Percentiles rank a stretch among this genome's conserved stretches.
Conservation (phyloP, 2,797 vertebrate genomes). For the Melanotaenia nigrans region DNA sequence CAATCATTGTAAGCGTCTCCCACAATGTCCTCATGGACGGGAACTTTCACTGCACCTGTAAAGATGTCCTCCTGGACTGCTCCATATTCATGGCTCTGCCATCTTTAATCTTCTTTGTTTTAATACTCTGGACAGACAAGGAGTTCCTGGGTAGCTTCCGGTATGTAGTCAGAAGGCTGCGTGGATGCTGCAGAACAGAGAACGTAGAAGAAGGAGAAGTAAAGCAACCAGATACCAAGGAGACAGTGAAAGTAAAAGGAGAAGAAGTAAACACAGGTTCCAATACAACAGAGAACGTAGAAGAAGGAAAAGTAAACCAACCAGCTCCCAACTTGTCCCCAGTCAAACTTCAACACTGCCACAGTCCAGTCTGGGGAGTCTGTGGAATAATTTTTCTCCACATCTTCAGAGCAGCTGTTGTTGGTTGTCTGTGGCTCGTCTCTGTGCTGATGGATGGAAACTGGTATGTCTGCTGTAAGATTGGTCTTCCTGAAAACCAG, state of each 20-base stretch:
- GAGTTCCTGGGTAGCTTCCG: accelerated
- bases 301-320: too few relatives aligned
- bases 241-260: too few relatives aligned
- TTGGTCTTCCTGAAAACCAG: not conserved
- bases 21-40: not conserved
- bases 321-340: too few relatives aligned
- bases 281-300: too few relatives aligned
- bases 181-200: too few relatives aligned
- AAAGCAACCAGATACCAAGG: too few relatives aligned
- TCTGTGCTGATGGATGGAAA: not conserved
- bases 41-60: not conserved
- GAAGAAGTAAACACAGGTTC: too few relatives aligned
- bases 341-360: too few relatives aligned
- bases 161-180: accelerated
- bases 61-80: not conserved
- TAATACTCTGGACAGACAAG: not conserved
- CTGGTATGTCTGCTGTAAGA: conserved; percentile 10
- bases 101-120: accelerated
- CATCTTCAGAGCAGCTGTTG: not conserved
- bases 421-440: not conserved
- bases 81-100: accelerated
- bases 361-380: too few relatives aligned
- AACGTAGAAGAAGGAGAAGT: too few relatives aligned
- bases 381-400: too few relatives aligned
- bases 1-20: not conserved